A percentile compares a stretch with the other conserved stretches of the same genome.
These are phyloP conservation scores for Mallotus villosus DNA, from an alignment of 2,797 vertebrate genomes.

Conservation along the genomic window DNA sequence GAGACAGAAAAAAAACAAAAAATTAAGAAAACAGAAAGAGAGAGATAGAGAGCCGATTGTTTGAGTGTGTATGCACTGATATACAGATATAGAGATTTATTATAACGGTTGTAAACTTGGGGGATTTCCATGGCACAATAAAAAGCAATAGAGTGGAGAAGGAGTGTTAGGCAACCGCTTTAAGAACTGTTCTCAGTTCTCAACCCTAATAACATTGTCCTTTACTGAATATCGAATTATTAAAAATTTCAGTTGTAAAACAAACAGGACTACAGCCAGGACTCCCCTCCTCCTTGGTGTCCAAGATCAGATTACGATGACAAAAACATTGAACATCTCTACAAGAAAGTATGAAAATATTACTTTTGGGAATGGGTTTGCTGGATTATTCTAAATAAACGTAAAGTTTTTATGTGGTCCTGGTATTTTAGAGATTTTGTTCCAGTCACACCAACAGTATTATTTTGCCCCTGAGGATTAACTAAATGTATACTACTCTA, in stretches of 20 bases:
- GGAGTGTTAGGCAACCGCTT: conserved; percentile 10
- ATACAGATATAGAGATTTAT: not conserved
- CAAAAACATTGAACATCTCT: no score
- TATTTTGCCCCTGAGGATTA: no score
- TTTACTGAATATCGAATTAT: conserved; percentile 22
- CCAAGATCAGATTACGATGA: no score
- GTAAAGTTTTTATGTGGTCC: not conserved
- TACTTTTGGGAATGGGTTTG: not conserved
- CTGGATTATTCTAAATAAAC: not conserved
- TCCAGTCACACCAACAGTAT: no score
- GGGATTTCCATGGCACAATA: conserved; percentile 10
- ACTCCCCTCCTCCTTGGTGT: not conserved
- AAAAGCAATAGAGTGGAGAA: not conserved
- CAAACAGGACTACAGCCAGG: conserved; percentile 2
- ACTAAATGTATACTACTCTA: not conserved
- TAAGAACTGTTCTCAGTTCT: conserved; percentile 6
- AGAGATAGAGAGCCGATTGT: not conserved
- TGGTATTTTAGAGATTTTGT: no score
- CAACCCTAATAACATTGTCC: conserved; percentile 17
- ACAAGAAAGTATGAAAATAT: not conserved
- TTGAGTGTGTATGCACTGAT: not conserved
- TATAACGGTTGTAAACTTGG: not conserved
- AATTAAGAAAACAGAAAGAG: not conserved
- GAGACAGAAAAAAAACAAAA: no score
- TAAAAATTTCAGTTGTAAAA: conserved; percentile 24